Evolutionary conservation across 2,888 invertebrate species (phyloP).

Genomic region (Cataglyphis altisquamis): DNA sequence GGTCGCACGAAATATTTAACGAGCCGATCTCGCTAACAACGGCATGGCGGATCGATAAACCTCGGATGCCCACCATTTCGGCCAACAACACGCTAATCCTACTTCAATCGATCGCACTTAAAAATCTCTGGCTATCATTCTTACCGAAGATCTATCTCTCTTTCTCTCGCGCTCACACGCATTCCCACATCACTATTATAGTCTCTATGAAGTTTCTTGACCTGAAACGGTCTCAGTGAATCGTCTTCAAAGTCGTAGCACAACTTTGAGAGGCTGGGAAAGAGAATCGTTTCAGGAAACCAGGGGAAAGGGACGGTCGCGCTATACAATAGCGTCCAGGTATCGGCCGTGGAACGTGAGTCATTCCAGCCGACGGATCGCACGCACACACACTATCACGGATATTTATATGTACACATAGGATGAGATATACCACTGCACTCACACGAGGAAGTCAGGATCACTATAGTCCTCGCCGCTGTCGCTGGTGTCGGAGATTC

Average conservation of each 20-base stretch:
- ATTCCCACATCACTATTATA: conserved; percentile 64
- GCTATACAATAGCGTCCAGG: conserved; percentile 71
- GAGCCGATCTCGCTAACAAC: conserved; percentile 52
- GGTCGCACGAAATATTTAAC: conserved; percentile 64
- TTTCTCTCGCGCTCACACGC: conserved; percentile 40
- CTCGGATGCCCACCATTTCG: conserved; percentile 57
- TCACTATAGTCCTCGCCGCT: conserved; percentile 91
- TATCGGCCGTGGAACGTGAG: conserved; percentile 54
- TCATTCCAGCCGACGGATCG: conserved; percentile 16
- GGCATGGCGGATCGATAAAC: conserved; percentile 57
- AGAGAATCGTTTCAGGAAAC: conserved; percentile 19
- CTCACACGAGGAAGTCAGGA: conserved; percentile 86
- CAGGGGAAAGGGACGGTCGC: conserved; percentile 29
- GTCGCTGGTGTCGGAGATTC: conserved; percentile 86
- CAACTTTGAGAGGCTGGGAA: conserved; percentile 33
- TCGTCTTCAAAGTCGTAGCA: conserved; percentile 34
- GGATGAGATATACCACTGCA: conserved; percentile 70
- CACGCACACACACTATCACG: conserved; percentile 51
- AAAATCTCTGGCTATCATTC: conserved; percentile 59
- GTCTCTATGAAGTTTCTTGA: conserved; percentile 56
- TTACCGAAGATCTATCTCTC: conserved; percentile 48
- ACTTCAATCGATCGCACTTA: conserved; percentile 63
- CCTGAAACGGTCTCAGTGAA: conserved; percentile 1
- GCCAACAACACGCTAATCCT: conserved; percentile 67
- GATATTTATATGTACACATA: conserved; percentile 70